Evolutionary conservation across 2,797 vertebrate species (phyloP).

Genomic region (Sarcophilus harrisii): DNA sequence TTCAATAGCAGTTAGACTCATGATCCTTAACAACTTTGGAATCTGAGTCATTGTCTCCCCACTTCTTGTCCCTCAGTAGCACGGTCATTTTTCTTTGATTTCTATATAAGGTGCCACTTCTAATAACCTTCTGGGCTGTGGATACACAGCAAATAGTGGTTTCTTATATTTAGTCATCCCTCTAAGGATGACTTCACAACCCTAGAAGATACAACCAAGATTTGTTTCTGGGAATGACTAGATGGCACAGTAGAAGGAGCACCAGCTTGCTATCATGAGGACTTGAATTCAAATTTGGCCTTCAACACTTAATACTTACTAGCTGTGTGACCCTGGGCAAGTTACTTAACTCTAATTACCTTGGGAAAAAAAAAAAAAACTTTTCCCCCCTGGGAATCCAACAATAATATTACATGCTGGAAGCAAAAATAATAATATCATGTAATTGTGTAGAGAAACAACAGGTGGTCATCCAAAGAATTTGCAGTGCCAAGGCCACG

Average conservation of each 20-base stretch:
- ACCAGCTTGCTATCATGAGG: no score
- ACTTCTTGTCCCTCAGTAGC: background rate
- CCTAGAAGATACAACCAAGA: background rate
- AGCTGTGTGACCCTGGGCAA: no score
- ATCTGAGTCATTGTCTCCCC: background rate
- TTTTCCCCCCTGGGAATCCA: background rate
- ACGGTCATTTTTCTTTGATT: background rate
- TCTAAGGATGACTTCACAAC: background rate
- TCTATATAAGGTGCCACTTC: background rate
- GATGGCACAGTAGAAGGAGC: no score
- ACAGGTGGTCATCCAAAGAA: background rate
- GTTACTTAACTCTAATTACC: no score
- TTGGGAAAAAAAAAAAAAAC: no score
- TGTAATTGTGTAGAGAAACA: background rate
- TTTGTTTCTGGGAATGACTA: background rate
- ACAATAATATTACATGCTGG: background rate
- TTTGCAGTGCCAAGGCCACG: background rate
- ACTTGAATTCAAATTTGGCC: no score
- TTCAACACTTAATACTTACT: no score
- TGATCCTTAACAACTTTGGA: background rate
- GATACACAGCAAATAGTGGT: background rate
- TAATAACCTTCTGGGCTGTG: background rate
- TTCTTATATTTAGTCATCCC: background rate
- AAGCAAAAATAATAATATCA: background rate
- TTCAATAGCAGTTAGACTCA: background rate